Evolutionary conservation across 2,797 vertebrate genomes (phyloP), one percentile per base, ranked within the genome.

Genomic region (Hippopotamyrus pictus): DNA sequence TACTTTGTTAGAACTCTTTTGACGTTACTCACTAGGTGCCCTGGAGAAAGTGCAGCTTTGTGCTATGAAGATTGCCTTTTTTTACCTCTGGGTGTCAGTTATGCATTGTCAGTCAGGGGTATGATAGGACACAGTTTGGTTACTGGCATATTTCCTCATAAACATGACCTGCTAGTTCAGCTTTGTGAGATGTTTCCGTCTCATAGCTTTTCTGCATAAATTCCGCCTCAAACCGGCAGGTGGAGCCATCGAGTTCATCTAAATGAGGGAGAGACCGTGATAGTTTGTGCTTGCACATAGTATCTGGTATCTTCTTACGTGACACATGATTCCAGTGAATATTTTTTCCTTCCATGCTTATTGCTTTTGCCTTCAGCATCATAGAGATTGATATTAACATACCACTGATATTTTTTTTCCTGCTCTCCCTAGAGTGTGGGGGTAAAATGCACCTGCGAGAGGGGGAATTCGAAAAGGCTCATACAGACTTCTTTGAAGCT

Each of bases 391-490:
- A 86, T 9, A 22, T 86, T 86, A 51, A 25, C 25, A 12, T 48
- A 25, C n/a, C 48, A 29, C 19, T 85, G 11, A 50, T 53, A 57
- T 25, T 3, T 5, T 29, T 25, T 17, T 29, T 3, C 90, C 9
- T 44, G 51, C 92, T 91, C 87, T 90, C 93, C 92, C 76, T 92
- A 99, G 98, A 99, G 95, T 99, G 99, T 93, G 99, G 99, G 76
- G 99, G 99, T 88, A 99, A 99, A 96, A 99, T 99, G 99, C 99
- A 99, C 94, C 96, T 99, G 96, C 97, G 99, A 94, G 99, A 99
- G 96, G 99, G 99, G 14, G 99, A 99, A 94, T 99, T 99, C 94
- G 99, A 99, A 95, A 99, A 99, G 96, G 99, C 99, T 91, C 99
- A 99, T 94, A 99, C 99, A 90, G 99, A 99, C 94, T 99, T 99